Conservation (phyloP, 2,113 vertebrate species). For the Macrotis lagotis region DNA sequence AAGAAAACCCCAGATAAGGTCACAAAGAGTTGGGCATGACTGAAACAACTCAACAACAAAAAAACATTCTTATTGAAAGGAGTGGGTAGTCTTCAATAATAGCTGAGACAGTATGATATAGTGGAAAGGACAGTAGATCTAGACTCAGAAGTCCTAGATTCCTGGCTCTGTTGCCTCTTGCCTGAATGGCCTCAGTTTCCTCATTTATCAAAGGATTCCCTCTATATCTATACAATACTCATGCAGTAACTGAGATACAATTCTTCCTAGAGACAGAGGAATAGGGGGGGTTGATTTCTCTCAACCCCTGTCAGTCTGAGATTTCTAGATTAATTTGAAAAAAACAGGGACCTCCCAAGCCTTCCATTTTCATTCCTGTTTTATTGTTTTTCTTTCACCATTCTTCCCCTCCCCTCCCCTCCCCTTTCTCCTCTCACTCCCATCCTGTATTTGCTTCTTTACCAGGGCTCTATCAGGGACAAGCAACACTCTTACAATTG, state of each 20-base stretch:
- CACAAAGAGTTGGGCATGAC: background rate
- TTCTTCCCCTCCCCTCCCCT: conserved; percentile 47
- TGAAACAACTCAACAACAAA: background rate
- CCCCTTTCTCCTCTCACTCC: conserved; percentile 58
- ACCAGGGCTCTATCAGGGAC: conserved; percentile 64
- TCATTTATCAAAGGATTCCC: background rate
- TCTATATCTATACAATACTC: background rate
- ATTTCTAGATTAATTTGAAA: background rate
- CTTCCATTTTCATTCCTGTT: background rate
- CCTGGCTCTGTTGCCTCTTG: background rate
- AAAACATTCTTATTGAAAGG: background rate
- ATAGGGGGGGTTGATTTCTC: background rate
- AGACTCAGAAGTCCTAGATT: background rate
- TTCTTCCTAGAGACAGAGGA: background rate
- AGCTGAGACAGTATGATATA: background rate
- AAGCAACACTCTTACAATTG: conserved; percentile 56
- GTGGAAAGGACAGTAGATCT: background rate
- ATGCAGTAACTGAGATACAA: background rate
- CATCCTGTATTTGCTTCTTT: conserved; percentile 58
- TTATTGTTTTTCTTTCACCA: background rate
- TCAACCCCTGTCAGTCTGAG: background rate
- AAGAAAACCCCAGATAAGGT: background rate
- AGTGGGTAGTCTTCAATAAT: background rate
- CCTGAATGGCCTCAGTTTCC: background rate
- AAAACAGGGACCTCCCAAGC: too few relatives aligned